These are phyloP conservation scores for Scelioninae gen. 1 DNA, from an alignment of 2,888 invertebrate genomes.

Conservation along the genomic window DNA sequence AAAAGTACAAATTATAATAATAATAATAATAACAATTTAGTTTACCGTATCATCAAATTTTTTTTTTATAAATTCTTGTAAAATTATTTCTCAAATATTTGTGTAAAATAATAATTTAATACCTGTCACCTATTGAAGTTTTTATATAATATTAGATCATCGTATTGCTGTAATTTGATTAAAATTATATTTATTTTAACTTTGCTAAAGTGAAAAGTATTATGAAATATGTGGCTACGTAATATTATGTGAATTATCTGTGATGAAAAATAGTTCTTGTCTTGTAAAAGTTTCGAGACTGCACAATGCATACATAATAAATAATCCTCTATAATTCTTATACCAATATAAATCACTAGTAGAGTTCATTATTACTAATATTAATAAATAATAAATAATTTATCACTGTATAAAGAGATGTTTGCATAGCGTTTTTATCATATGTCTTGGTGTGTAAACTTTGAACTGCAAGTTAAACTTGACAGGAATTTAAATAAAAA, in stretches of 20 bases:
- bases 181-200: conserved; percentile 27
- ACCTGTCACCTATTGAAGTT: background rate
- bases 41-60: no score
- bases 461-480: conserved; percentile 6
- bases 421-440: background rate
- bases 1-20: no score
- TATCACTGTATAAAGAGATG: background rate
- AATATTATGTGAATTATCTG: conserved; percentile 25
- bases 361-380: background rate
- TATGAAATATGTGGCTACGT: conserved; percentile 25
- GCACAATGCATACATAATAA: background rate
- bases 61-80: no score
- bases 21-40: no score
- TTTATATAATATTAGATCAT: conserved; percentile 27
- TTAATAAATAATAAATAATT: background rate
- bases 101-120: no score
- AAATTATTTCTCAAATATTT: no score
- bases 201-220: conserved; percentile 36
- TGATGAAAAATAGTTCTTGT: conserved; percentile 27
- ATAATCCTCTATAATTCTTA: background rate
- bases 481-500: conserved; percentile 7
- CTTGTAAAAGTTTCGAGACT: conserved; percentile 1
- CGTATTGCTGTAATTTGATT: conserved; percentile 12
- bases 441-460: background rate
- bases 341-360: background rate